Base-by-base conservation (phyloP, 2,113 vertebrate genomes). In the Gobio gobio region DNA sequence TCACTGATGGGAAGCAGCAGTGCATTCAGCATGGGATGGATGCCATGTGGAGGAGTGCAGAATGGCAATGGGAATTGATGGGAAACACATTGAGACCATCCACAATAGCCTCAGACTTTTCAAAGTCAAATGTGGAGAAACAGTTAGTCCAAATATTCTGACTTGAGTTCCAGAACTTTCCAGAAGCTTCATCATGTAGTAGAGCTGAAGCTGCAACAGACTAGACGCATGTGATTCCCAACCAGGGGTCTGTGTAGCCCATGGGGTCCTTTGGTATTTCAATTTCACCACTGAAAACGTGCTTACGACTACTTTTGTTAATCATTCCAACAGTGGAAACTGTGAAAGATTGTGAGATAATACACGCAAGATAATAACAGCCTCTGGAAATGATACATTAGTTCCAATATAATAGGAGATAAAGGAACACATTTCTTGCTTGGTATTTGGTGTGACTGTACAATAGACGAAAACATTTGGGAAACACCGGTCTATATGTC, bases 1-100 rank as follows among this genome's bases (percentile, higher is more conserved):
- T n/a, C n/a, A n/a, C n/a, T n/a, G 83, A 36, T 64, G 40, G 58
- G 47, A 83, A 84, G 58, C 86, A 66, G 68, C 16, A 36, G 58
- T 75, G 77, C 63, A 45, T 83, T 74, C 59, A 40, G 58, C 10
- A 63, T 14, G 26, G 26, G 10, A 63, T 43, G 49, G 22, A 76
- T n/a, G 2, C 9, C 22, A 85, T 14, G 56, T 54, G 51, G 56
- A 3, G 43, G 1, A 24, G 24, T 36, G 4, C 59, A 59, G 61
- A 78, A 54, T 22, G 40, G 76, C 22, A 40, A 40, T 26, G 10
- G 10, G n/a, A 47, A 72, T 22, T 61, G 6, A 66, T 49, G 33
- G 26, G 29, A 63, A 63, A 45, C 10, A 6, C 66, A 78, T 70
- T 4, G 12, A 59, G 14, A 49, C 26, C 66, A 13, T n/a, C 6